Conservation (phyloP, 2,888 invertebrate species). For the Cheilosia scutellata region DNA sequence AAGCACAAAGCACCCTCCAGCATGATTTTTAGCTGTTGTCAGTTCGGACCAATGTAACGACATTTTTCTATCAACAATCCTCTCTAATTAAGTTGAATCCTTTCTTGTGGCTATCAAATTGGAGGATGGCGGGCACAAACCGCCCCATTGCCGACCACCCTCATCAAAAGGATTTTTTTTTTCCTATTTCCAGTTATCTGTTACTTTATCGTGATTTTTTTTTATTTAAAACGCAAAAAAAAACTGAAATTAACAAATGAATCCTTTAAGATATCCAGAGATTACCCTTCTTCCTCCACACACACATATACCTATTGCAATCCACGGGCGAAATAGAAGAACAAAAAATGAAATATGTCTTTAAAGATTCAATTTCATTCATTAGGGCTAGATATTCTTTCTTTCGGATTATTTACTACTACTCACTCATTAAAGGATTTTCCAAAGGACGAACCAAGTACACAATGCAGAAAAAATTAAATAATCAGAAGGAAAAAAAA, state of each 20-base stretch:
- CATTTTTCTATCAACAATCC: constrained; percentile 74
- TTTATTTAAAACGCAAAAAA: constrained; percentile 33
- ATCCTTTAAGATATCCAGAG: constrained; percentile 73
- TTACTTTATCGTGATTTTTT: constrained; percentile 53
- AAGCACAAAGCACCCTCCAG: constrained; percentile 42
- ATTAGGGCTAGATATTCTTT: constrained; percentile 70
- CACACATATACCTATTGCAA: background rate
- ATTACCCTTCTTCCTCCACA: constrained; percentile 60
- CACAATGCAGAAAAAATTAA: constrained; percentile 53
- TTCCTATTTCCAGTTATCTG: constrained; percentile 63
- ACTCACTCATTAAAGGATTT: constrained; percentile 74
- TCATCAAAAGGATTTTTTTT: constrained; percentile 54
- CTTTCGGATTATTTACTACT: constrained; percentile 73
- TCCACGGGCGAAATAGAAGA: constrained; percentile 36
- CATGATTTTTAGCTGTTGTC: constrained; percentile 60
- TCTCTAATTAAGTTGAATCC: constrained; percentile 75
- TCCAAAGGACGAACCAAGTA: constrained; percentile 56
- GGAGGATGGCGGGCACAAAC: constrained; percentile 30
- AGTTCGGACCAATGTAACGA: constrained; percentile 71
- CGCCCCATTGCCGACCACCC: constrained; percentile 41
- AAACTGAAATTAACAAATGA: constrained; percentile 72
- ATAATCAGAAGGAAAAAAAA: constrained; percentile 63
- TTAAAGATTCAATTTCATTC: constrained; percentile 76
- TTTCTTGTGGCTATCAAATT: constrained; percentile 74
- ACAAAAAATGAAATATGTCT: constrained; percentile 64